Conservation (phyloP, 2,113 vertebrate genomes). For the Cranoglanis bouderius region DNA sequence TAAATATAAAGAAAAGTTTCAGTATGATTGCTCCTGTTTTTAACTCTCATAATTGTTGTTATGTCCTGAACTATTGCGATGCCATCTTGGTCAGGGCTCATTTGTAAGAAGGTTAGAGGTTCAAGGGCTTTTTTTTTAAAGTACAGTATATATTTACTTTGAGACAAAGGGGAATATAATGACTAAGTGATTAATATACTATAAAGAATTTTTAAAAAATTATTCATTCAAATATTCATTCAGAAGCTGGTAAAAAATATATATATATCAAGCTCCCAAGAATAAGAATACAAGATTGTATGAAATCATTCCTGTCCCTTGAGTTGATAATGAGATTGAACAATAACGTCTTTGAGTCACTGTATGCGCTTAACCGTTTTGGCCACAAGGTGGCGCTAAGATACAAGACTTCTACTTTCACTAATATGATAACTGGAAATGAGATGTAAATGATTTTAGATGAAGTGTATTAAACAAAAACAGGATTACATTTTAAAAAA, state of each 20-base stretch:
- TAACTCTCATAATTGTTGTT: not conserved
- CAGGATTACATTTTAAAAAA: not conserved
- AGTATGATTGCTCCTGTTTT: too few relatives aligned
- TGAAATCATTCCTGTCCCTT: not conserved
- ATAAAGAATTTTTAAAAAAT: not conserved
- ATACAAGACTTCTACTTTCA: not conserved
- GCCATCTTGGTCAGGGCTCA: too few relatives aligned
- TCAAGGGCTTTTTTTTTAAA: too few relatives aligned
- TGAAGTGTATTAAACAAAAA: not conserved
- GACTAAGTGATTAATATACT: not conserved
- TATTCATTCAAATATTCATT: not conserved
- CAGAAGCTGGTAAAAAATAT: not conserved
- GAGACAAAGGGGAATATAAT: too few relatives aligned
- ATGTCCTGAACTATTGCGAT: too few relatives aligned
- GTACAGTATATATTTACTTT: too few relatives aligned
- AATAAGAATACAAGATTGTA: not conserved
- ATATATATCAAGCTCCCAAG: not conserved
- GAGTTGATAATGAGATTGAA: not conserved
- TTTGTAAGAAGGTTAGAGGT: too few relatives aligned
- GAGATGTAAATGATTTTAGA: not conserved
- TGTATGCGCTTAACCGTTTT: conserved; percentile 1
- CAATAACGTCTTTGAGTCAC: too few relatives aligned
- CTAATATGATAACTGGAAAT: not conserved
- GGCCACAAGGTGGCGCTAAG: conserved; percentile 63
- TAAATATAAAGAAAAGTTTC: too few relatives aligned